A percentile compares a stretch with the other conserved stretches of the same genome.
Evolutionary conservation across 1,140 invertebrate species (phyloP).

Genomic region (Oncopeltus fasciatus): DNA sequence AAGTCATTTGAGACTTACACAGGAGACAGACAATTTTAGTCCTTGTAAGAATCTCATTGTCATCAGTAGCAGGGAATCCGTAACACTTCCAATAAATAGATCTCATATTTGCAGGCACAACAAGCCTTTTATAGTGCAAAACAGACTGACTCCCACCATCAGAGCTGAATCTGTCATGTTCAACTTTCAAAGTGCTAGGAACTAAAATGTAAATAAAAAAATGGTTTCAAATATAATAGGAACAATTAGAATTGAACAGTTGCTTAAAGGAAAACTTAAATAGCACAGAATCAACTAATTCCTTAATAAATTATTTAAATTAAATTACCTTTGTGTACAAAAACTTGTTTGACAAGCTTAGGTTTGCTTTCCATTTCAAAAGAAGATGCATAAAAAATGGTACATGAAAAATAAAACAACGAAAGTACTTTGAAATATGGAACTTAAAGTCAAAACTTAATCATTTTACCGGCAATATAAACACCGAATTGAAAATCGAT

Average conservation of each 20-base stretch:
- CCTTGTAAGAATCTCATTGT: constrained; percentile 45
- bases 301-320: background rate
- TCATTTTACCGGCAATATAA: constrained; percentile 3
- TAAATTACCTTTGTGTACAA: constrained; percentile 4
- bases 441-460: background rate
- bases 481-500: constrained; percentile 5
- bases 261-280: background rate
- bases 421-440: background rate
- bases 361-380: background rate
- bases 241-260: background rate
- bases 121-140: constrained; percentile 33
- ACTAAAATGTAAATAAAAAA: background rate
- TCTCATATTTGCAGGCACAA: constrained; percentile 42
- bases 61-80: constrained; percentile 46
- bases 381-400: background rate
- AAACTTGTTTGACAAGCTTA: background rate
- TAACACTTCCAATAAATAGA: constrained; percentile 51
- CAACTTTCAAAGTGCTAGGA: background rate
- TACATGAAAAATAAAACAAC: background rate
- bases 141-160: constrained; percentile 2
- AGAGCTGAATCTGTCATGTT: background rate
- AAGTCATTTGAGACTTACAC: constrained; percentile 44
- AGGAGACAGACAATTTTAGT: constrained; percentile 44
- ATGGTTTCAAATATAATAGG: background rate
- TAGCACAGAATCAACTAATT: background rate